Evolutionary conservation across 2,797 vertebrate genomes (phyloP), one percentile per base, ranked within the genome.

Genomic region (Gorsachius magnificus): DNA sequence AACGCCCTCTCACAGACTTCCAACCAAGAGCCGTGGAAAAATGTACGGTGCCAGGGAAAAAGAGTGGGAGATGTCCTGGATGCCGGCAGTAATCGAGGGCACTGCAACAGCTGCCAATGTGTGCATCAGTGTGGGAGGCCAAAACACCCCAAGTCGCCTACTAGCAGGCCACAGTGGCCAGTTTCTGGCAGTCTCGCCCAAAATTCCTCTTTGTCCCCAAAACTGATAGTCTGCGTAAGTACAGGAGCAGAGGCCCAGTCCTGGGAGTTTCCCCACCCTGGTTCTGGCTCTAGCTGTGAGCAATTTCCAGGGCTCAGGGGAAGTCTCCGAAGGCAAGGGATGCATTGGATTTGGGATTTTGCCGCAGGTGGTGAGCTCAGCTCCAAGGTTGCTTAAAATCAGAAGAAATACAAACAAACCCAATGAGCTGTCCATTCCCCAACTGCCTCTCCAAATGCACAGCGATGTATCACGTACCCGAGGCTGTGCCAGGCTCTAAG

Each of bases 401-500:
- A 36, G 60, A 22, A 43, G 31, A 66, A 83, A 56, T 16, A 50
- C n/a, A 31, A 38, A 41, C 24, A 3, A 60, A 28, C 19, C 31
- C 10, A 13, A 25, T 31, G 7, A 63, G 31, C 24, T 20, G 46
- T 35, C 33, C 10, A 29, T 36, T 61, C 66, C 60, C 38, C 63
- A 13, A 6, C 16, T 25, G 26, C 43, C 28, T 51, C 17, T 29
- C 61, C 29, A 29, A 56, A 48, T 26, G 13, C n/a, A 7, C 41
- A 11, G 24, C 3, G 1, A 17, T 2, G 1, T 19, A 3, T 10
- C 16, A 0, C 5, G 1, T 5, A 22, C 6, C 35, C 1, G 1
- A 22, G 85, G 38, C 60, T 9, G 19, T 33, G 65, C 84, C 66
- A 33, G 72, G 43, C 36, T 56, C 54, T 51, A 3, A 28, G 13